Evolutionary conservation across 2,888 invertebrate genomes (phyloP), one percentile per base, ranked within the genome.

Genomic region (Drosophila emarginata): DNA sequence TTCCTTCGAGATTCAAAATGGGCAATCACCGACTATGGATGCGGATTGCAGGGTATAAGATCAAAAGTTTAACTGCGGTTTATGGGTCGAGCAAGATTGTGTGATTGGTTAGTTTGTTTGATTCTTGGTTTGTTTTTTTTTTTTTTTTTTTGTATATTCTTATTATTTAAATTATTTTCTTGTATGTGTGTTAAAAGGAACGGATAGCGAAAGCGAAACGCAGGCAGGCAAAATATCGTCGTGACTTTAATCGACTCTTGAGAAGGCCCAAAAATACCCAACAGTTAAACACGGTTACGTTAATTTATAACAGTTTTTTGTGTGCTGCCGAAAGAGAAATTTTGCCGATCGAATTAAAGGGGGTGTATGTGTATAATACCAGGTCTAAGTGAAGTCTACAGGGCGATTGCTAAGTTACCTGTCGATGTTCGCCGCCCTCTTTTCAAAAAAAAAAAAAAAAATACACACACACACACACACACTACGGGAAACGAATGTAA

Each of bases 261-360:
- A 45, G 40, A 39, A 54, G 45, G 37, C 54, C 51, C 23, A 37
- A 40, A 64, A 67, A 12, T 45, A 45, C 59, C 64, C 74, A 50
- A 68, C 74, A 39, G 51, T 23, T 40, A 36, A 56, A 65, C 71
- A 75, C 74, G 51, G 40, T 66, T 61, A 73, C 65, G 67, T 70
- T 70, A 78, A 71, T 77, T 81, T 74, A 74, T 67, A 64, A 58
- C 69, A 58, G 65, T 59, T 36, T 69, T 63, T 28, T 61, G 36
- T 64, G 28, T 70, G 52, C 71, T 69, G 80, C 83, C 83, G 67
- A 79, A 79, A 82, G 56, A 61, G 36, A 77, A 79, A 77, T 80
- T 77, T 80, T 68, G 68, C 65, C 61, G 70, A 69, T 78, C 75
- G 53, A 73, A 73, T 78, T 67, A 78, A 72, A 64, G 61, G 54